Base-by-base conservation (phyloP, 2,113 vertebrate genomes). In the Eidolon helvum region DNA sequence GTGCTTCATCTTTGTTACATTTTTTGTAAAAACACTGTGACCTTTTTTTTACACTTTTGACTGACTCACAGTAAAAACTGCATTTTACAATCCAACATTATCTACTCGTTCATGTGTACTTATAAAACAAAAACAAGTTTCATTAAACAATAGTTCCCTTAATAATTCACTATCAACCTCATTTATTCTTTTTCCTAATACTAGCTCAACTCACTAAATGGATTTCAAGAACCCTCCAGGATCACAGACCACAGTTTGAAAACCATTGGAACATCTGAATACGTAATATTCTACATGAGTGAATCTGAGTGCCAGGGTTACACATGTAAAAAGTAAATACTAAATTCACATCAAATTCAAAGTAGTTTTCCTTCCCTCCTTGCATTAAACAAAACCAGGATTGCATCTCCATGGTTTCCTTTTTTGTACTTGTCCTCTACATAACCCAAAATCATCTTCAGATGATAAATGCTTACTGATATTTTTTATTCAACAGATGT, bases 401-500 rank as follows among this genome's bases (percentile, higher is more conserved):
- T 33, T 33, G 68, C 9, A 68, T 84, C 19, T 50, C 77, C 5
- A 71, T 2, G 15, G 53, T 53, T 91, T 86, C 45, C 69, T 59
- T 84, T 85, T 88, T 35, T 50, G 53, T 95, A 35, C 7, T 16
- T 35, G 35, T 87, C 72, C 50, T 94, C 93, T 82, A 19, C 6
- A 21, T 53, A 82, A 92, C 82, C 71, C 65, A 90, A 50, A 88
- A 57, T 59, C 66, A 86, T 59, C 50, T 59, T 72, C 59, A 50
- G 85, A 88, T 83, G 61, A 97, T 74, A 50, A 96, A 95, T 74
- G 66, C 55, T 77, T 72, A 74, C 38, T 74, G 82, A 38, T 82
- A 72, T 45, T 79, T 80, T 12, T 63, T 88, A 90, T 18, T 90
- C 71, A 90, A 69, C 57, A 95, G 45, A 40, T 94, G 40, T 78